These are phyloP conservation scores for Ooceraea biroi DNA, from an alignment of 1,140 invertebrate genomes.

Conservation along the genomic window DNA sequence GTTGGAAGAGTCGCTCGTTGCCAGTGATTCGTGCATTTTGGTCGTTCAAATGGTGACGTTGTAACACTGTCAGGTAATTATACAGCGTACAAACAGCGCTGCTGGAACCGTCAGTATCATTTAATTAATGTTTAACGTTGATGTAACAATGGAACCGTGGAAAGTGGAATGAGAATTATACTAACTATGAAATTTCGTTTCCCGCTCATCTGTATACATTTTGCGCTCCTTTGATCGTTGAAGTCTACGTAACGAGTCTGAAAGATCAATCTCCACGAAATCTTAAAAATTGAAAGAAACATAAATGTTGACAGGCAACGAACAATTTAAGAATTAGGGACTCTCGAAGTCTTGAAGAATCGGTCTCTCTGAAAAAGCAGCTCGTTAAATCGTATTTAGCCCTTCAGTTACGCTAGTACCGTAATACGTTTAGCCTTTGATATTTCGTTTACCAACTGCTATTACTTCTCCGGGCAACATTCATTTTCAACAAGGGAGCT, in stretches of 20 bases:
- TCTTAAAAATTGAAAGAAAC: no score
- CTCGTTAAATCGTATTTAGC: background rate
- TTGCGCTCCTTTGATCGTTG: background rate
- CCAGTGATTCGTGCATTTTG: constrained; percentile 13
- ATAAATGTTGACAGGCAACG: no score
- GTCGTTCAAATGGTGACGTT: background rate
- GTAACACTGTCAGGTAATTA: background rate
- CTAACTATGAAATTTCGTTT: background rate
- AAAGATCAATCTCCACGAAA: no score
- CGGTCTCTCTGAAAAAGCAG: background rate
- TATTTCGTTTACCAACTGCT: constrained; percentile 21
- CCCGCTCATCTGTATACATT: background rate
- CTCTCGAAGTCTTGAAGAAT: background rate
- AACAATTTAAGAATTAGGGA: no score
- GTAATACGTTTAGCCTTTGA: background rate
- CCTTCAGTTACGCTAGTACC: background rate
- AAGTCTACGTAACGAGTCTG: background rate
- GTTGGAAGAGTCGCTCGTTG: background rate
- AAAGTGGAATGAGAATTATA: background rate
- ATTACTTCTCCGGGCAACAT: constrained; percentile 7
- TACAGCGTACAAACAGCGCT: no score
- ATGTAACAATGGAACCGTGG: no score
- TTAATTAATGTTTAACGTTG: no score
- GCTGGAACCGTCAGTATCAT: no score
- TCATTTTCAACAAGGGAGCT: constrained; percentile 24